phyloP scores from a whole-genome alignment of 2,888 invertebrate genomes.

The Atethmia centrago region DNA sequence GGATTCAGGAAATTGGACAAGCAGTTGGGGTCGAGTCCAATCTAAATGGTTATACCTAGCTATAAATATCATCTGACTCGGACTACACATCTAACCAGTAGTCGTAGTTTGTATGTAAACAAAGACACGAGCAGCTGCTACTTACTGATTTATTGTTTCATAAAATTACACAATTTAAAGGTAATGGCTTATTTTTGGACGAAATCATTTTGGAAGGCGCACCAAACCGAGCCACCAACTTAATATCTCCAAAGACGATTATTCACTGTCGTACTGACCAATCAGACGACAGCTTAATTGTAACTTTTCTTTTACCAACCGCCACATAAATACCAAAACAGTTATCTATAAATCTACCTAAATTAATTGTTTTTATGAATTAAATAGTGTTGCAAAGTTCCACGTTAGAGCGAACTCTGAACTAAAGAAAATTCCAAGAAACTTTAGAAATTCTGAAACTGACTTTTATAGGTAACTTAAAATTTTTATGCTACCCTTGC shows the following conservation, averaged over 20 bases:
- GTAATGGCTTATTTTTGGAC: background rate
- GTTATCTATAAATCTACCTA: too few species aligned
- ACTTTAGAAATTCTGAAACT: too few species aligned
- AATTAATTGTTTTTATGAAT: too few species aligned
- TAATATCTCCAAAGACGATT: background rate
- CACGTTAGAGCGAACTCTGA: too few species aligned
- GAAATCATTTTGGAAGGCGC: background rate
- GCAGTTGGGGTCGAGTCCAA: background rate
- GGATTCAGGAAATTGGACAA: constrained; percentile 25
- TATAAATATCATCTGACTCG: background rate
- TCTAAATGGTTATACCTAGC: background rate
- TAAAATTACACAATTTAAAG: background rate
- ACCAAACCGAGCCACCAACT: background rate
- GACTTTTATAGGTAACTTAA: too few species aligned
- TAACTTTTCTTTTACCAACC: background rate
- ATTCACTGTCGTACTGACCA: background rate
- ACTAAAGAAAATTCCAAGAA: too few species aligned
- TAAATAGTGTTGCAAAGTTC: too few species aligned
- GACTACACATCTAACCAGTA: background rate
- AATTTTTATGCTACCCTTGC: background rate
- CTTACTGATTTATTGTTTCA: background rate
- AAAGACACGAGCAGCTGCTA: background rate
- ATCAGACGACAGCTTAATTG: background rate
- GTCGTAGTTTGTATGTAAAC: background rate
- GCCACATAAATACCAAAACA: background rate